Evolutionary conservation across 2,888 invertebrate genomes (phyloP).

Genomic region (Drosophila phalerata): DNA sequence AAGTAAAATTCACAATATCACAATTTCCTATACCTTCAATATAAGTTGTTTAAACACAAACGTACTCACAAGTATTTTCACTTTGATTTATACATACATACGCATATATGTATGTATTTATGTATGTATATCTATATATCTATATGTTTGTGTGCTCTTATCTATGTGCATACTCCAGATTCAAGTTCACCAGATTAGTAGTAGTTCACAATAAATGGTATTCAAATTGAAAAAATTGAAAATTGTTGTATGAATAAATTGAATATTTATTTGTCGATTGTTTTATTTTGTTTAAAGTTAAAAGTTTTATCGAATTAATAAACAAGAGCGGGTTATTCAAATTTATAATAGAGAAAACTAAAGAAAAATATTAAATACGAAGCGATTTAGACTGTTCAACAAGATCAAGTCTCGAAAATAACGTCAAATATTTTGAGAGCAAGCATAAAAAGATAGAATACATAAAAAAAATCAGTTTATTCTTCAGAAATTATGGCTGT

Average conservation of each 20-base stretch:
- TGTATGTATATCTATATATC: neutral
- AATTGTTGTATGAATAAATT: neutral
- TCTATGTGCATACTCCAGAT: neutral
- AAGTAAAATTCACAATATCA: neutral
- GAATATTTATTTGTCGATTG: neutral
- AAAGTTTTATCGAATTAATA: neutral
- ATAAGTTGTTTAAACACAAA: neutral
- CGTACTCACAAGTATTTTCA: neutral
- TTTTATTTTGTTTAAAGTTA: neutral
- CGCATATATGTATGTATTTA: neutral
- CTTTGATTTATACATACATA: neutral
- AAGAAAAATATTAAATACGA: slow-evolving; percentile 26
- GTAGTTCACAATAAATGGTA: neutral
- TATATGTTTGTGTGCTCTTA: neutral
- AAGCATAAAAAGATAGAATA: slow-evolving; percentile 57
- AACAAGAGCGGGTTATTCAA: neutral
- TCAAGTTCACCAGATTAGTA: slow-evolving; percentile 2
- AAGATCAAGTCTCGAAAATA: slow-evolving; percentile 48
- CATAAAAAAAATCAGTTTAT: slow-evolving; percentile 51
- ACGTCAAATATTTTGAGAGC: slow-evolving; percentile 58
- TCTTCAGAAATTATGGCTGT: slow-evolving; percentile 52
- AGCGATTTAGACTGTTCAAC: slow-evolving; percentile 48
- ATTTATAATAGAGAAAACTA: neutral
- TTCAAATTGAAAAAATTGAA: neutral
- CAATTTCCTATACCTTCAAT: neutral